Percentiles rank a stretch among this genome's conserved stretches.
Evolutionary conservation across 2,797 vertebrate species (phyloP).

Genomic region (Naso thynnoides): DNA sequence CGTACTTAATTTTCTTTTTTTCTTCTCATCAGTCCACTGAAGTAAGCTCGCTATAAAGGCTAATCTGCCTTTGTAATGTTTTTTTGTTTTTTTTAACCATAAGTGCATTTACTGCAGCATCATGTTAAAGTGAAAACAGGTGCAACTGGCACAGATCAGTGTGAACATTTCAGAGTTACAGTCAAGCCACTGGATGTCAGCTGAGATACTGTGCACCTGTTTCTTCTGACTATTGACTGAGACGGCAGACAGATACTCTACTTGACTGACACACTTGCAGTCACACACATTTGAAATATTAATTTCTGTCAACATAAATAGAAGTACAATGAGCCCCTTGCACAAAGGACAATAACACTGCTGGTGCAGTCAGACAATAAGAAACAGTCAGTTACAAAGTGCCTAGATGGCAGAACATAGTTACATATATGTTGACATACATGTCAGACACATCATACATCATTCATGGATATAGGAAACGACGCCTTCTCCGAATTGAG

Average conservation of each 20-base stretch:
- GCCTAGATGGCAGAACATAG: no score
- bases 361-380: no score
- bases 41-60: slow-evolving; percentile 9
- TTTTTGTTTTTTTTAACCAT: slow-evolving; percentile 19
- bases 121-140: slow-evolving; percentile 28
- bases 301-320: no score
- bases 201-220: slow-evolving; percentile 20
- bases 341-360: no score
- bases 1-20: slow-evolving; percentile 1
- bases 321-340: no score
- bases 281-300: not conserved
- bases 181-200: slow-evolving; percentile 40
- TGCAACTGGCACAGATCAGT: slow-evolving; percentile 27
- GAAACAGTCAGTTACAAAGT: no score
- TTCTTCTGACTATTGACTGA: slow-evolving; percentile 13
- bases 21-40: slow-evolving; percentile 1
- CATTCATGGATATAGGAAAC: no score
- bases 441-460: no score
- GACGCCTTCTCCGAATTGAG: no score
- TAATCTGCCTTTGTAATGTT: not conserved
- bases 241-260: slow-evolving; percentile 30
- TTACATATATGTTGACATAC: no score
- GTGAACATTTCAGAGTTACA: slow-evolving; percentile 33
- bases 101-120: not conserved
- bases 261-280: not conserved